A percentile compares a stretch with the other conserved stretches of the same genome.
Conservation (phyloP, 1,140 invertebrate species). For the Listronotus bonariensis region DNA sequence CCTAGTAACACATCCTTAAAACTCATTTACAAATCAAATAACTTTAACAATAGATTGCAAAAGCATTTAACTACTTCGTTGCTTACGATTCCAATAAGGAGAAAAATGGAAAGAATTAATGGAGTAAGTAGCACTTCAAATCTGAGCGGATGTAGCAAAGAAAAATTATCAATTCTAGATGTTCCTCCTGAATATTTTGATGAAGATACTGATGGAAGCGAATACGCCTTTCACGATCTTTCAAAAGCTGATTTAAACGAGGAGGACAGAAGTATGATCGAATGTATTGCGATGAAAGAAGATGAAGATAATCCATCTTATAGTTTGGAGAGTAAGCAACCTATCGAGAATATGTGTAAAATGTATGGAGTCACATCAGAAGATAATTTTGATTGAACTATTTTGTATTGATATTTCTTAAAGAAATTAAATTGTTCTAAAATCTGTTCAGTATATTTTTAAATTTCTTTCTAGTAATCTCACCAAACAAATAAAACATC, state of each 20-base stretch:
- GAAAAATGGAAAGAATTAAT: background rate
- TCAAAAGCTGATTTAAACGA: slow-evolving; percentile 25
- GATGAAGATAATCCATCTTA: slow-evolving; percentile 5
- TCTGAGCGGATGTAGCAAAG: slow-evolving; percentile 6
- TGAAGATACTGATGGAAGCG: slow-evolving; percentile 24
- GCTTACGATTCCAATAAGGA: slow-evolving; percentile 5
- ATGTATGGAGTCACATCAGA: slow-evolving; percentile 14
- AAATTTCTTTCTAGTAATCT: too few species aligned
- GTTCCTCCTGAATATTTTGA: slow-evolving; percentile 26
- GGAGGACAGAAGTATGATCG: slow-evolving; percentile 18
- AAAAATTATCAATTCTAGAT: slow-evolving; percentile 22
- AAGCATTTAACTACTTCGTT: slow-evolving; percentile 13
- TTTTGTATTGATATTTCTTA: slow-evolving; percentile 7
- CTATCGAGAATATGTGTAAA: slow-evolving; percentile 24
- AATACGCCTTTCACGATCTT: slow-evolving; percentile 21
- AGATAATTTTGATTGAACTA: slow-evolving; percentile 13
- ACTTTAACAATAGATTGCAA: slow-evolving; percentile 8
- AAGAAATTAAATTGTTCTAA: background rate
- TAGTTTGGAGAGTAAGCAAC: slow-evolving; percentile 19
- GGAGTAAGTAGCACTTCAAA: slow-evolving; percentile 2
- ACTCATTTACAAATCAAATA: slow-evolving; percentile 21
- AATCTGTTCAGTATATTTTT: too few species aligned
- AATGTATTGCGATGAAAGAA: slow-evolving; percentile 3
- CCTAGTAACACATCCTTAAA: slow-evolving; percentile 12
- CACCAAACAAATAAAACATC: too few species aligned